A percentile compares a stretch with the other conserved stretches of the same genome.
Evolutionary conservation across 2,797 vertebrate species (phyloP).

Genomic region (Eulemur coronatus): DNA sequence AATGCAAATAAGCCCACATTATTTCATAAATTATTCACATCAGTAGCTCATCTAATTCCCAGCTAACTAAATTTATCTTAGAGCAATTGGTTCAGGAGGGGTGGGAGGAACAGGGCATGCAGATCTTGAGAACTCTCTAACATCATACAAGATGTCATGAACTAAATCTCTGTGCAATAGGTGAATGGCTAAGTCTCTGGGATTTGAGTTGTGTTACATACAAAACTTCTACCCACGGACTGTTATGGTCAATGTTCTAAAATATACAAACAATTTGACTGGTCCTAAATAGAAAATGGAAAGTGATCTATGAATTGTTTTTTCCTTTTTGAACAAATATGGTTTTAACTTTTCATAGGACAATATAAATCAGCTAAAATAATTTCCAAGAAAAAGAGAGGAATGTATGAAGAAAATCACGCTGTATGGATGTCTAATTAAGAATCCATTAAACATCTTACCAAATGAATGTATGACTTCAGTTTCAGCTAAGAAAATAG

Average conservation of each 20-base stretch:
- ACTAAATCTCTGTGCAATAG: not conserved
- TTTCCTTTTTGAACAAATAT: not conserved
- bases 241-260: not conserved
- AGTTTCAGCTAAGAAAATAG: slow-evolving; percentile 10
- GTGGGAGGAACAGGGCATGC: not conserved
- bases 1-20: not conserved
- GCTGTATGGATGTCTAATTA: not conserved
- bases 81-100: not conserved
- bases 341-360: slow-evolving; percentile 15
- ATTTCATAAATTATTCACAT: not conserved
- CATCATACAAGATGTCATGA: not conserved
- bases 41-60: not conserved
- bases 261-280: not conserved
- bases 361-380: not conserved
- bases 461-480: not conserved
- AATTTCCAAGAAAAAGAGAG: not conserved
- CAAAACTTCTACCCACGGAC: not conserved
- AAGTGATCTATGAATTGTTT: not conserved
- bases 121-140: not conserved
- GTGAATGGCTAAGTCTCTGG: not conserved
- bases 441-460: slow-evolving; percentile 17
- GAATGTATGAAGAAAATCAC: not conserved
- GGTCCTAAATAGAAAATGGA: slow-evolving; percentile 16
- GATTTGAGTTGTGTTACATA: not conserved
- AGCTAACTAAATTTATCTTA: not conserved